phyloP scores from a whole-genome alignment of 2,113 vertebrate species.

The Phaethornis superciliosus region DNA sequence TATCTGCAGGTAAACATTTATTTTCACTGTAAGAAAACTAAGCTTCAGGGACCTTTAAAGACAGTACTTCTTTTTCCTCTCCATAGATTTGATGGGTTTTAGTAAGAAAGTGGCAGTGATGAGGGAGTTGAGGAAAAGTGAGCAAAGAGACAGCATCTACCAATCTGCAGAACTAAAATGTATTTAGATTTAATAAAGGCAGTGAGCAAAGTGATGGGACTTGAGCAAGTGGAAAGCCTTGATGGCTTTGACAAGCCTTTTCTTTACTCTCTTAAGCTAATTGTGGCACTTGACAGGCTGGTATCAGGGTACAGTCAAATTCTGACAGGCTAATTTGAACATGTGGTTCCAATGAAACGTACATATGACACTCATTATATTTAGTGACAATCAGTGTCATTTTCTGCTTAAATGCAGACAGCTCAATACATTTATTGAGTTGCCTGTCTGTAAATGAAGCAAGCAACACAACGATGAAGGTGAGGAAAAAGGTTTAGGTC shows the following conservation, averaged over 20 bases:
- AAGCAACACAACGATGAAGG: neutral
- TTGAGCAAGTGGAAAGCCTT: constrained; percentile 22
- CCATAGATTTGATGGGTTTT: neutral
- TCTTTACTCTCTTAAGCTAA: constrained; percentile 75
- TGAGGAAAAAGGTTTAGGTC: neutral
- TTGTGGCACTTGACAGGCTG: constrained; percentile 73
- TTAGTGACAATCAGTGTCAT: constrained; percentile 78
- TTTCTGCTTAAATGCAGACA: constrained; percentile 66
- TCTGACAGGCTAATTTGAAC: constrained; percentile 80
- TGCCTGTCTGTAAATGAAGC: constrained; percentile 24
- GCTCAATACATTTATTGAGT: constrained; percentile 35
- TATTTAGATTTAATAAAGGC: constrained; percentile 60
- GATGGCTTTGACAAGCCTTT: constrained; percentile 69
- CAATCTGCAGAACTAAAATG: constrained; percentile 20
- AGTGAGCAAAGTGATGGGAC: neutral
- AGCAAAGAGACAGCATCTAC: constrained; percentile 7
- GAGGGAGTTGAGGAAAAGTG: neutral
- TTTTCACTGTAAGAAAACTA: neutral
- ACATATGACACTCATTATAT: constrained; percentile 64
- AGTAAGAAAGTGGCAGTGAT: neutral
- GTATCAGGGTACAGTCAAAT: constrained; percentile 60
- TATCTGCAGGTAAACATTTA: constrained; percentile 16
- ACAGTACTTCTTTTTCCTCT: neutral
- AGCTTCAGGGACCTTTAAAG: neutral
- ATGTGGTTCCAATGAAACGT: constrained; percentile 66